Base-by-base conservation (phyloP, 2,113 vertebrate genomes). In the Oreochromis tanganicae region DNA sequence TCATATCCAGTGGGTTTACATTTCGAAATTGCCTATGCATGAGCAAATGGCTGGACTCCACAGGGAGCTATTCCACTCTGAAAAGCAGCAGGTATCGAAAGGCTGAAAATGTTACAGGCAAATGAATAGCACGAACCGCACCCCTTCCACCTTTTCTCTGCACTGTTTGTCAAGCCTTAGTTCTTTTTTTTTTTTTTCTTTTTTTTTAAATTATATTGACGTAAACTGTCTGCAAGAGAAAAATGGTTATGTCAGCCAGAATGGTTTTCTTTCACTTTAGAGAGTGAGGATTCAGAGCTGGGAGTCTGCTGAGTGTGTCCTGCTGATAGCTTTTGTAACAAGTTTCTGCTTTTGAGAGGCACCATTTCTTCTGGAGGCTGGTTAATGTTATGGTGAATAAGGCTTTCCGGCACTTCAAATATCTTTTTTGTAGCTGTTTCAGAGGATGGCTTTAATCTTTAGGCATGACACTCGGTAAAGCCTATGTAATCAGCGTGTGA, bases 61-160 rank as follows among this genome's bases (percentile, higher is more conserved):
- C 85, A 19, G 89, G 92, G 89, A 92, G 88, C 52, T 87, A 61
- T 75, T 86, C 80, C 71, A 66, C 87, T 61, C 68, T 88, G 71
- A 87, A 93, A 89, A 59, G 88, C 85, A 56, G 86, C 86, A 87
- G 93, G 87, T 92, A 89, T 56, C 68, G 61, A 94, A 81, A 79
- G 81, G 88, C 87, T 91, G 88, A 91, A 92, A 95, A 91, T 85
- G 85, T 85, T 83, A 63, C 50, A 38, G 43, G 48, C 91, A 86
- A 79, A 92, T 92, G 84, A 95, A 95, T 89, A 88, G 92, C 66
- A 32, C 1, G 19, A 82, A 73, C 91, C 88, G 41, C 93, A 89
- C 85, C 93, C 93, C 86, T 95, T 95, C 93, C 95, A 93, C 94
- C 93, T 82, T 94, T 93, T 94, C 93, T 95, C 87, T 84, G 43